Evolutionary conservation across 2,888 invertebrate species (phyloP), one percentile per base, ranked within the genome.

Genomic region (Linnaemya vulpina): DNA sequence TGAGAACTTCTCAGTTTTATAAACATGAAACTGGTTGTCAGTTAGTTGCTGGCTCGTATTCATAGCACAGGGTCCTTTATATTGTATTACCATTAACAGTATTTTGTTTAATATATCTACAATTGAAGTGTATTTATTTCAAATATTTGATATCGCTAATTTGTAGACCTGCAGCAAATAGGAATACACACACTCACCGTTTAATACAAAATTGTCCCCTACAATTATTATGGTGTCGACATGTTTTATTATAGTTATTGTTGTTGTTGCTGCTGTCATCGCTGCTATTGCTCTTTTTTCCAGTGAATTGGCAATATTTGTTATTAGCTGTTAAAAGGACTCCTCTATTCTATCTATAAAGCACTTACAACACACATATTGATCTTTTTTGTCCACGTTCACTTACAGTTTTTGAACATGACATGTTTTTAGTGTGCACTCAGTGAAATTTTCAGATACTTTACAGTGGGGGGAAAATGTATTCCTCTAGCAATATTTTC

Each of bases 301-400:
- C 76, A 53, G 60, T 73, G 79, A 51, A 80, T 68, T 76, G 71
- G 53, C 75, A 71, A 67, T 73, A 53, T 65, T 53, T 84, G 63
- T 84, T 84, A 76, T 80, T 80, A 84, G 80, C 80, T 76, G 80
- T 73, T 84, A 80, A 80, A 71, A 76, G 76, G 80, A 71, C 58
- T 79, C 40, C 1, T 20, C 22, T 2, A 8, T 65, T 15, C 53
- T 22, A 62, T 51, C 35, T n/a, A 25, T 43, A 30, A 77, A 25
- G 53, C 43, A 77, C 38, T 25, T 58, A 35, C 15, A 38, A 1
- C 5, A 43, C 65, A 22, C 43, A 46, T n/a, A 60, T 22, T 38
- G 38, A 43, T 67, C n/a, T 15, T 40, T 43, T 55, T 65, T 51
- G 35, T 20, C 9, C 11, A 11, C 9, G 25, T 25, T 51, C 53